Conservation (phyloP, 2,888 invertebrate genomes). For the Plusia festucae region DNA sequence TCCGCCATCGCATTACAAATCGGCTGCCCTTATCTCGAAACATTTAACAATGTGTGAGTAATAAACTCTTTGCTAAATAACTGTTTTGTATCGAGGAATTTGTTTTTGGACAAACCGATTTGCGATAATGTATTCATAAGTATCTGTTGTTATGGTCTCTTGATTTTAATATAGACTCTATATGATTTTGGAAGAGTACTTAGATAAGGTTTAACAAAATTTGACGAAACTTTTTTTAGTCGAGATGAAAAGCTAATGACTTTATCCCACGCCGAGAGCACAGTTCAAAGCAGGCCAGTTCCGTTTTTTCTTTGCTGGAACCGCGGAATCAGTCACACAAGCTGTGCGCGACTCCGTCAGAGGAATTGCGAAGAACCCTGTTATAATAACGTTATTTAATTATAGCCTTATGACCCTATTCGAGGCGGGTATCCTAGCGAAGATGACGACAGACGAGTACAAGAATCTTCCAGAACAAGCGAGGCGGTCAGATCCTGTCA, state of each 20-base stretch:
- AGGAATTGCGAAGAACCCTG: no score
- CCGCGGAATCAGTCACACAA: no score
- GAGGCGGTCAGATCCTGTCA: slow-evolving; percentile 82
- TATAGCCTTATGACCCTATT: slow-evolving; percentile 92
- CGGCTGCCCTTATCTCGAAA: slow-evolving; percentile 93
- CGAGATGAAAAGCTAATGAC: no score
- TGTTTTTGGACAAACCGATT: background rate
- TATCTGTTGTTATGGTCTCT: no score
- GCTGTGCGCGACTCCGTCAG: no score
- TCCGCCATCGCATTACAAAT: slow-evolving; percentile 94
- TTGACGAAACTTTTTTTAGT: no score
- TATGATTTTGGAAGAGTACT: no score
- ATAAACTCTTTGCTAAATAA: background rate
- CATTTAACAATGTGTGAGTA: slow-evolving; percentile 92
- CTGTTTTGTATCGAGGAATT: background rate
- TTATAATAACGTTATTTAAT: slow-evolving; percentile 13
- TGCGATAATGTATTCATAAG: background rate
- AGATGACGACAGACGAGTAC: slow-evolving; percentile 94
- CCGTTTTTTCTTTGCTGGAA: no score
- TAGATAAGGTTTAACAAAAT: no score
- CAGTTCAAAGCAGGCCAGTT: no score
- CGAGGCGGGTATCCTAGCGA: slow-evolving; percentile 93
- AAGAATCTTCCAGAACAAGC: slow-evolving; percentile 90
- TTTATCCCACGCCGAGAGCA: no score
- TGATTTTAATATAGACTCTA: no score